Percentiles rank a stretch among this genome's conserved stretches.
Conservation (phyloP, 2,797 vertebrate species). For the Oreortyx pictus region DNA sequence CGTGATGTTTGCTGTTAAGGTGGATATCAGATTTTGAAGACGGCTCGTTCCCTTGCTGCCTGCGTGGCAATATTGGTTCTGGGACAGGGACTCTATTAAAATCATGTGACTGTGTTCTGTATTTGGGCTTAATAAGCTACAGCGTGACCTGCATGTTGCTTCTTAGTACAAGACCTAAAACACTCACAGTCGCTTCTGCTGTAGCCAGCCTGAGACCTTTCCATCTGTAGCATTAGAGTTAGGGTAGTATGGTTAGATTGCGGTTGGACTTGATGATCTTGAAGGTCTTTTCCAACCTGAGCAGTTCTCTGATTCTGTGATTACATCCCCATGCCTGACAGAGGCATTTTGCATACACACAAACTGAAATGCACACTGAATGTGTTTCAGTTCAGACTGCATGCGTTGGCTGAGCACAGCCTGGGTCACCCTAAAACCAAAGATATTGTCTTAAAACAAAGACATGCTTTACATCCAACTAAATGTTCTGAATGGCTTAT, state of each 20-base stretch:
- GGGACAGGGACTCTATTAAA: not conserved
- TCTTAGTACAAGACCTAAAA: not conserved
- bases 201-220: not conserved
- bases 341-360: no score
- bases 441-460: not conserved
- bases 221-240: not conserved
- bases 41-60: not conserved
- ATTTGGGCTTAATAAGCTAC: not conserved
- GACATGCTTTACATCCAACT: not conserved
- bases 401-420: not conserved
- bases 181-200: not conserved
- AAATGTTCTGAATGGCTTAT: not conserved
- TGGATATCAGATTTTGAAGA: not conserved
- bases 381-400: no score
- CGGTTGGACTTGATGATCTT: no score
- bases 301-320: no score
- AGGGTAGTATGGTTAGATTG: no score
- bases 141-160: not conserved
- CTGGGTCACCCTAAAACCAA: not conserved
- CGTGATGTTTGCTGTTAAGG: not conserved
- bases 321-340: not conserved
- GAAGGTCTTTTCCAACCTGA: no score
- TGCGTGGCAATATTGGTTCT: not conserved
- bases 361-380: no score
- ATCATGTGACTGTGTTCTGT: rapidly evolving